A percentile compares a stretch with the other conserved stretches of the same genome.
phyloP scores from a whole-genome alignment of 1,140 invertebrate genomes.

The Mylabris phalerata region DNA sequence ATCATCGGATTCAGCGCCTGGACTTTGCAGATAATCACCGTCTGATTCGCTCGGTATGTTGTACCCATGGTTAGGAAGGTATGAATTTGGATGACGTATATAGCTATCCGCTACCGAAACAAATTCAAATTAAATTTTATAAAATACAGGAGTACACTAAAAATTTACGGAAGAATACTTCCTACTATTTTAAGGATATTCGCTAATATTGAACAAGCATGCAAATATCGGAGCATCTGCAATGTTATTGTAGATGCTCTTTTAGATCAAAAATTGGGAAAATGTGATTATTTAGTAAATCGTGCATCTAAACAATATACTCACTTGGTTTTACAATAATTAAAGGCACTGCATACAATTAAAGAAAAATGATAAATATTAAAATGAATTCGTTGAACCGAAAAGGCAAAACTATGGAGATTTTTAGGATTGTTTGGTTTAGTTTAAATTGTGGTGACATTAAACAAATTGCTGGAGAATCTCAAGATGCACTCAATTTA shows the following conservation, averaged over 20 bases:
- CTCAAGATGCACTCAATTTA: neutral
- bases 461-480: neutral
- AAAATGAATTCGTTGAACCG: slow-evolving; percentile 1
- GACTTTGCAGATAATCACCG: slow-evolving; percentile 40
- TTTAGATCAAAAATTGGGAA: no score
- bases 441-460: neutral
- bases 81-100: slow-evolving; percentile 75
- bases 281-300: neutral
- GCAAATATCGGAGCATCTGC: no score
- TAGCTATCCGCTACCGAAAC: slow-evolving; percentile 56
- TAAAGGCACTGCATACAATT: slow-evolving; percentile 47
- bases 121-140: neutral
- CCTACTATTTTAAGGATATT: no score
- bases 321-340: slow-evolving; percentile 46
- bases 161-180: no score
- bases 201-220: no score
- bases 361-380: slow-evolving; percentile 20
- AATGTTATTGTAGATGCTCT: no score
- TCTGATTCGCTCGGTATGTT: slow-evolving; percentile 56
- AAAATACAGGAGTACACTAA: neutral
- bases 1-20: slow-evolving; percentile 44
- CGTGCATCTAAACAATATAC: slow-evolving; percentile 24
- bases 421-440: no score
- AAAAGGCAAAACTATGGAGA: neutral
- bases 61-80: slow-evolving; percentile 62